Percentiles rank a stretch among this genome's conserved stretches.
Evolutionary conservation across 2,797 vertebrate species (phyloP).

Genomic region (Picus viridis): DNA sequence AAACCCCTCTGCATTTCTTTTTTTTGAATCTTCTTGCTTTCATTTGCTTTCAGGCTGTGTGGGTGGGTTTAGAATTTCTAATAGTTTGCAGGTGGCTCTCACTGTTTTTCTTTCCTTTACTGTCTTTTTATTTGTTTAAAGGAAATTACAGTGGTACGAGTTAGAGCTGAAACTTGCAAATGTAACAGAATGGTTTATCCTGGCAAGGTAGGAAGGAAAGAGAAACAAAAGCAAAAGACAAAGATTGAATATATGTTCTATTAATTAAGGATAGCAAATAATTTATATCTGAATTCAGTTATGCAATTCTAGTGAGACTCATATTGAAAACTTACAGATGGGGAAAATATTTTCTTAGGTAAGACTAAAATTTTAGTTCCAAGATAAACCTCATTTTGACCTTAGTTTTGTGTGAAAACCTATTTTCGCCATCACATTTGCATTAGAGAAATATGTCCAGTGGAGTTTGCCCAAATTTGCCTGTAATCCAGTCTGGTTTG

Average conservation of each 20-base stretch:
- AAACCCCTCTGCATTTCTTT: not conserved
- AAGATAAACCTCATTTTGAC: constrained; percentile 44
- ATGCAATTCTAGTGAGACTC: not conserved
- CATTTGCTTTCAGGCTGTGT: constrained; percentile 23
- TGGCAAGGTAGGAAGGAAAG: constrained; percentile 64
- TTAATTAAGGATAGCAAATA: constrained; percentile 60
- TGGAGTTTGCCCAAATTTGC: not conserved
- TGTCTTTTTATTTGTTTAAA: constrained; percentile 73
- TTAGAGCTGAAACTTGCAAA: constrained; percentile 20
- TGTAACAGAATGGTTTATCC: constrained; percentile 65
- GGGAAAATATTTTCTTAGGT: constrained; percentile 59
- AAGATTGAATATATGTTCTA: constrained; percentile 27
- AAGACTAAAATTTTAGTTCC: constrained; percentile 35
- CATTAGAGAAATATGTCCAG: not conserved
- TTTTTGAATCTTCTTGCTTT: constrained; percentile 46
- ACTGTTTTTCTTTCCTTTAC: constrained; percentile 65
- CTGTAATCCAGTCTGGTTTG: not conserved
- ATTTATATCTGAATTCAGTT: constrained; percentile 51
- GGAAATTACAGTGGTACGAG: constrained; percentile 72
- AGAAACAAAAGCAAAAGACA: constrained; percentile 11
- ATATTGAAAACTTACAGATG: constrained; percentile 34
- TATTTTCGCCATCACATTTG: constrained; percentile 14
- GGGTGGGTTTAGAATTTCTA: constrained; percentile 63
- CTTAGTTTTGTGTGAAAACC: constrained; percentile 26
- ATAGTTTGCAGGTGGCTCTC: constrained; percentile 73